Conservation (phyloP, 2,797 vertebrate species). For the Synanceia verrucosa region DNA sequence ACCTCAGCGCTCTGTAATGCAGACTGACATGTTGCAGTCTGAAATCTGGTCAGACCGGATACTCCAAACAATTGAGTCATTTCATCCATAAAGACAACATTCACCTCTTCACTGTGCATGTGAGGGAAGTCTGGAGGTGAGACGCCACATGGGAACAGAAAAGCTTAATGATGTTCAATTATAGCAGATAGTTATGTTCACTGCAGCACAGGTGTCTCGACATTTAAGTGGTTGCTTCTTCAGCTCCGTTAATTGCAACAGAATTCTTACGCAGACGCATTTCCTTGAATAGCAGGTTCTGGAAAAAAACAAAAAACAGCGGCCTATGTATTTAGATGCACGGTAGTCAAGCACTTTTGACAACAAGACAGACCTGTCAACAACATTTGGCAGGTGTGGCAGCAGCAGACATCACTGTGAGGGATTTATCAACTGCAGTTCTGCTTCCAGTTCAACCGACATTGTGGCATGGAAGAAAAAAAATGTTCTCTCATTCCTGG, state of each 20-base stretch:
- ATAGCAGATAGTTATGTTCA: neutral
- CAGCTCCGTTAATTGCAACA: neutral
- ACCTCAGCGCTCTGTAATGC: constrained; percentile 12
- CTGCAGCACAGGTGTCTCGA: neutral
- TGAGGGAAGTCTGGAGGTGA: neutral
- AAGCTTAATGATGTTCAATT: neutral
- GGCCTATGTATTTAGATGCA: fast-evolving
- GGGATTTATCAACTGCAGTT: neutral
- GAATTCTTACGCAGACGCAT: neutral
- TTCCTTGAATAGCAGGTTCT: neutral
- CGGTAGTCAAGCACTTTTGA: neutral
- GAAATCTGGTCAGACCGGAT: constrained; percentile 28
- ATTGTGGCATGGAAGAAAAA: neutral
- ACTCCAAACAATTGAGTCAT: neutral
- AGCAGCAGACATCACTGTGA: neutral
- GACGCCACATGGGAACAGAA: neutral
- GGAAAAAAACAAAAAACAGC: neutral
- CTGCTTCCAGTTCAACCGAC: neutral
- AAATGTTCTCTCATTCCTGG: neutral
- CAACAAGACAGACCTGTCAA: no score
- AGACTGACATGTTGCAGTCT: neutral
- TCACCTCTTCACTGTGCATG: neutral
- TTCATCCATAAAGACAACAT: neutral
- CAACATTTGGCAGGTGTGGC: neutral
- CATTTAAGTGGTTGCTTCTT: neutral